Evolutionary conservation across 2,113 vertebrate species (phyloP), one percentile per base, ranked within the genome.

Genomic region (Forbesichthys papilliferus): DNA sequence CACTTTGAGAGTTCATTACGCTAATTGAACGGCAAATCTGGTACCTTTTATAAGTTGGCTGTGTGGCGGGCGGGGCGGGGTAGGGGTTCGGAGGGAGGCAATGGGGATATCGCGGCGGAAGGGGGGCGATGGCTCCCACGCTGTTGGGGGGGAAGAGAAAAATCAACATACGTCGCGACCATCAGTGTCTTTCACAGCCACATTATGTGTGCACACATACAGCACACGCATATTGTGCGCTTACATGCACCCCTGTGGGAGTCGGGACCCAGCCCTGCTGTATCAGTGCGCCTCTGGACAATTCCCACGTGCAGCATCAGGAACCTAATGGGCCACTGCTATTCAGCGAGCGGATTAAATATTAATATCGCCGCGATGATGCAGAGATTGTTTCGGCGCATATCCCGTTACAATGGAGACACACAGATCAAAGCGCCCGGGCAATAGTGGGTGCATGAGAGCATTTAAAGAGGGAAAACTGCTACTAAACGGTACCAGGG

Each of bases 21-120:
- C 92, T 94, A 95, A 95, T 93, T 95, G 93, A 94, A 93, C 87
- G 90, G 86, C 61, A 81, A 87, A 88, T 88, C 88, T 85, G 90
- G 86, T 78, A 91, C 87, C 87, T 85, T 92, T 92, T 94, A 92
- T 91, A 89, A 86, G 89, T 85, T 84, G 87, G 79, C 81, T 80
- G 79, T 69, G 67, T 53, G 69, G 53, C 14, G 48, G 47, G 61
- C 53, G 56, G 66, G 63, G 67, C 51, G 69, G 53, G 27, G 48
- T 16, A 48, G 57, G 60, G 66, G 63, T 52, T 70, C 20, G 63
- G 42, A 72, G 78, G 59, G 73, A 54, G 68, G 71, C 54, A 71
- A 60, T n/a, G 48, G 65, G 36, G 48, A 18, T 8, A 49, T 60
- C 47, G 57, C 36, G 48, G 75, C 0, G 11, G 64, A 42, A 18